Percentiles rank a stretch among this genome's conserved stretches.
Conservation (phyloP, 2,888 invertebrate species). For the Julus scanicus region DNA sequence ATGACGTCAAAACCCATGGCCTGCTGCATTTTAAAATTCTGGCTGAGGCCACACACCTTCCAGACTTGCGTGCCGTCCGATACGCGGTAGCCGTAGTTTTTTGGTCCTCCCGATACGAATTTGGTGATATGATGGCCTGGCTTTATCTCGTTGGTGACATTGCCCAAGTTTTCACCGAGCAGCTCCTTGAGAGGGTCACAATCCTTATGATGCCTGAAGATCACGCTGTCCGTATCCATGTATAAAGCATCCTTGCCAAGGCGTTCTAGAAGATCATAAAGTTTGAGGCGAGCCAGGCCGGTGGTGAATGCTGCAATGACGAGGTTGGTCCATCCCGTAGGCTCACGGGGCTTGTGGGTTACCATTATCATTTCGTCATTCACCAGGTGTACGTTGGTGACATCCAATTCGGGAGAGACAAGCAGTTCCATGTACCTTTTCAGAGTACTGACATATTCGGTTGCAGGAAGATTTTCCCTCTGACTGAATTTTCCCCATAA, state of each 20-base stretch:
- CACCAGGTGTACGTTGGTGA: not conserved
- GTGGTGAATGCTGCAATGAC: slow-evolving; percentile 65
- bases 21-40: slow-evolving; percentile 59
- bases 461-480: not conserved
- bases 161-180: slow-evolving; percentile 62
- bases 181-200: slow-evolving; percentile 59
- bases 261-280: slow-evolving; percentile 63
- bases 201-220: slow-evolving; percentile 61
- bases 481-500: slow-evolving; percentile 48
- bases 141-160: slow-evolving; percentile 64
- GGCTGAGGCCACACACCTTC: slow-evolving; percentile 62
- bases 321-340: slow-evolving; percentile 59
- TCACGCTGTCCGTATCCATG: slow-evolving; percentile 65
- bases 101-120: slow-evolving; percentile 65
- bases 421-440: not conserved
- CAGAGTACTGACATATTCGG: not conserved
- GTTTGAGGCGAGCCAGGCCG: slow-evolving; percentile 62
- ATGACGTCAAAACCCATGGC: slow-evolving; percentile 60
- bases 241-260: slow-evolving; percentile 63
- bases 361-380: slow-evolving; percentile 48
- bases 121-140: slow-evolving; percentile 61
- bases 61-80: slow-evolving; percentile 58
- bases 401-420: not conserved
- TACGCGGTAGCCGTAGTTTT: slow-evolving; percentile 63
- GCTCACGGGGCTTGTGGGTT: not conserved